These are phyloP conservation scores for Chanos chanos DNA, from an alignment of 2,797 vertebrate genomes.

Conservation along the genomic window DNA sequence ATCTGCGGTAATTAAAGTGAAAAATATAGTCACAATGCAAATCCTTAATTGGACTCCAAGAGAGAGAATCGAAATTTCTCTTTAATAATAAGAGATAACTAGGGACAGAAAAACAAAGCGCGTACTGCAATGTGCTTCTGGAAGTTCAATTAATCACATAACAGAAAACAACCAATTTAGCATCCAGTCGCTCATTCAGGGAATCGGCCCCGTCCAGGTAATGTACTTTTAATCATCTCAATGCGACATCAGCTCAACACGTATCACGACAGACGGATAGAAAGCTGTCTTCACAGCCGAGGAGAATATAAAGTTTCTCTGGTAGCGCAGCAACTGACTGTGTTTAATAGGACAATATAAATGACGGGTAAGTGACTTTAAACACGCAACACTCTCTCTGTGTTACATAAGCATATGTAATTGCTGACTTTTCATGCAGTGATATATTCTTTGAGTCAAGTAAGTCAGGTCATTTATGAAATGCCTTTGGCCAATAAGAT, in stretches of 20 bases:
- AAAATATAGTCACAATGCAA: slow-evolving; percentile 99
- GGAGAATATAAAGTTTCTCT: slow-evolving; percentile 61
- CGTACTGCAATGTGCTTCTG: slow-evolving; percentile 92
- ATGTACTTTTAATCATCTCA: slow-evolving; percentile 99
- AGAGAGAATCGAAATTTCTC: slow-evolving; percentile 99
- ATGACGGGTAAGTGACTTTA: slow-evolving; percentile 40
- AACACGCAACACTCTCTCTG: background rate
- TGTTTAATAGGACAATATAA: slow-evolving; percentile 58
- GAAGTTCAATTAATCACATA: slow-evolving; percentile 97
- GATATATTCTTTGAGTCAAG: too few species aligned
- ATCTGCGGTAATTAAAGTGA: slow-evolving; percentile 99
- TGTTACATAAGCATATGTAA: background rate
- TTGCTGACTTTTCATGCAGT: background rate
- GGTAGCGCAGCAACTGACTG: slow-evolving; percentile 52
- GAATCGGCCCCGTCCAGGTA: slow-evolving; percentile 92
- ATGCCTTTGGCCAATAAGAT: background rate
- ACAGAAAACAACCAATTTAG: slow-evolving; percentile 97
- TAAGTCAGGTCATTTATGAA: too few species aligned
- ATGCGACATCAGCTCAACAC: slow-evolving; percentile 80
- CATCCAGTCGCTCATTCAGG: slow-evolving; percentile 87
- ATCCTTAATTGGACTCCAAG: slow-evolving; percentile 99
- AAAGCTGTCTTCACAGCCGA: slow-evolving; percentile 50
- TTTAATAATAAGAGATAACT: slow-evolving; percentile 99
- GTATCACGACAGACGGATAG: slow-evolving; percentile 55
- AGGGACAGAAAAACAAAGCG: slow-evolving; percentile 98